Evolutionary conservation across 1,140 invertebrate species (phyloP).

Genomic region (Drosophila pallidifrons): DNA sequence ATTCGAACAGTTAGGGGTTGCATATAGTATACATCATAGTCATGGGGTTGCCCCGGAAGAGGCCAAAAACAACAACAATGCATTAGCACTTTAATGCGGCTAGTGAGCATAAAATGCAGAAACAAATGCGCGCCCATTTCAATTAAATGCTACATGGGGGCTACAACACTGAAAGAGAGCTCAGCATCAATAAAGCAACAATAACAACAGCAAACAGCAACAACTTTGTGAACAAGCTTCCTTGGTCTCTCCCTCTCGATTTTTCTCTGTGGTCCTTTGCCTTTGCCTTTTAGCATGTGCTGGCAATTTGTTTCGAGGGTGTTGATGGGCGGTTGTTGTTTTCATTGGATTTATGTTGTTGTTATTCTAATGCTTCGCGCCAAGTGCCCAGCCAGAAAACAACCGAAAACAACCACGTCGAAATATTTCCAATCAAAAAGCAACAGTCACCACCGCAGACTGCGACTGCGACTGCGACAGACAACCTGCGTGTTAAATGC

Average conservation of each 20-base stretch:
- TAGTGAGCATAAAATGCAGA: constrained; percentile 81
- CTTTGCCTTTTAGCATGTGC: constrained; percentile 34
- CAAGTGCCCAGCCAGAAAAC: constrained; percentile 35
- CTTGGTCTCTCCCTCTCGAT: neutral
- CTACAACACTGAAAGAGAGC: constrained; percentile 27
- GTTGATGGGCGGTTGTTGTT: constrained; percentile 84
- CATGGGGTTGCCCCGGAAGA: constrained; percentile 32
- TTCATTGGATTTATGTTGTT: constrained; percentile 83
- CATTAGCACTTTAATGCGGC: constrained; percentile 84
- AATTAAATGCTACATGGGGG: constrained; percentile 76
- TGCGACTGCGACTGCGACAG: constrained; percentile 48
- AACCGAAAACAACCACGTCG: constrained; percentile 46
- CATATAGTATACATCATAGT: neutral
- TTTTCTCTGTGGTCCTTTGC: neutral
- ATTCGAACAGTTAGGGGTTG: constrained; percentile 65
- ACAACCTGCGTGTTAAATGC: constrained; percentile 81
- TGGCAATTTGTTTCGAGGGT: constrained; percentile 78
- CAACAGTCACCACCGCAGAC: constrained; percentile 54
- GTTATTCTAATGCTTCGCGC: constrained; percentile 73
- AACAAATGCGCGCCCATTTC: constrained; percentile 79
- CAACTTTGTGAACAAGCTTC: constrained; percentile 47
- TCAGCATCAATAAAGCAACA: constrained; percentile 28
- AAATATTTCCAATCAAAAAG: constrained; percentile 77
- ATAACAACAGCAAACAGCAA: constrained; percentile 50
- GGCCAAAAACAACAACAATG: constrained; percentile 80